A percentile compares a stretch with the other conserved stretches of the same genome.
Conservation (phyloP, 2,113 vertebrate species). For the Coreoperca whiteheadi region DNA sequence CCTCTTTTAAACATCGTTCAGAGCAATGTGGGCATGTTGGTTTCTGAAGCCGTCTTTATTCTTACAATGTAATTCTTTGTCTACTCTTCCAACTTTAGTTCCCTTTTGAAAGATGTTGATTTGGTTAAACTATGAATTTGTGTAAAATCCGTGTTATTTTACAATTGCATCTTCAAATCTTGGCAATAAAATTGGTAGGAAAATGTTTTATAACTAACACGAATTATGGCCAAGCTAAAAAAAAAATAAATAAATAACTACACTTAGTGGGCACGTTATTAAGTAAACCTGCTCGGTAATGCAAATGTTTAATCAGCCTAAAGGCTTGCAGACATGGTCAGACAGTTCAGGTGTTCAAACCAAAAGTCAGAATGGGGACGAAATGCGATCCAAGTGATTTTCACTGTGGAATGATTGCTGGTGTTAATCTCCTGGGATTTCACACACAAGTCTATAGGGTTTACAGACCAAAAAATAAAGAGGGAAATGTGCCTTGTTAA, state of each 20-base stretch:
- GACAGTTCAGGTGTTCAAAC: not conserved
- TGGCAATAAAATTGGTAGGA: not conserved
- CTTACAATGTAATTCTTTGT: not conserved
- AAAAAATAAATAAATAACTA: constrained; percentile 5
- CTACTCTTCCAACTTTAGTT: constrained; percentile 10
- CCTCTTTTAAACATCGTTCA: not conserved
- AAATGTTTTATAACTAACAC: not conserved
- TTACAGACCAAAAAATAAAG: not conserved
- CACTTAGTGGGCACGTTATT: constrained; percentile 4
- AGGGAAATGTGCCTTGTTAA: not conserved
- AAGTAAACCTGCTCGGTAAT: not conserved
- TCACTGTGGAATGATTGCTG: constrained; percentile 22
- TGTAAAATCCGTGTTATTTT: not conserved
- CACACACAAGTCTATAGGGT: not conserved
- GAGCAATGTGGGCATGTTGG: constrained; percentile 10
- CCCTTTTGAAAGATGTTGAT: not conserved
- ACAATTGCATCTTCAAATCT: not conserved
- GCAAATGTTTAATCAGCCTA: not conserved
- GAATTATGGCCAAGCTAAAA: not conserved
- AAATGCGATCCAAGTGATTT: not conserved
- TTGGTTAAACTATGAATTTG: not conserved
- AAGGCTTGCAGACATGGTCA: not conserved
- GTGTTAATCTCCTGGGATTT: not conserved
- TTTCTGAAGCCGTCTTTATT: not conserved
- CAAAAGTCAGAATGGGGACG: not conserved